A percentile compares a stretch with the other conserved stretches of the same genome.
Evolutionary conservation across 2,888 invertebrate genomes (phyloP).

Genomic region (Acanthoscelides obtectus): DNA sequence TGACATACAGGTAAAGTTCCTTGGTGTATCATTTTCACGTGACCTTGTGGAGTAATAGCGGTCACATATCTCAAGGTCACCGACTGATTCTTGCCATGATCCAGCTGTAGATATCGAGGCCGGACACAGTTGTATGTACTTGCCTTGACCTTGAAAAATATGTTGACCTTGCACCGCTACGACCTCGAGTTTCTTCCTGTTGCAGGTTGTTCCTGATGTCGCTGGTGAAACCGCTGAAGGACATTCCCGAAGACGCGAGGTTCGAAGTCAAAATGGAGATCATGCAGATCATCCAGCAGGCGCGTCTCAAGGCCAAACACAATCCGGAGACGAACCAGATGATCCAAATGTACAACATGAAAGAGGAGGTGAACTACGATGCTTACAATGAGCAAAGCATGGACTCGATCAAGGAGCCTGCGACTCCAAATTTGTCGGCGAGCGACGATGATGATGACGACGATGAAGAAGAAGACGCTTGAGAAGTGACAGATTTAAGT

Average conservation of each 20-base stretch:
- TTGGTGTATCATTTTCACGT: too few species aligned
- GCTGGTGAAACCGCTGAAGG: conserved; percentile 2
- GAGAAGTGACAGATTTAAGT: too few species aligned
- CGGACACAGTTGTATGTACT: too few species aligned
- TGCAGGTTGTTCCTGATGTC: conserved; percentile 5
- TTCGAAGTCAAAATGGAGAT: conserved; percentile 8
- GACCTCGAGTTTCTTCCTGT: not conserved
- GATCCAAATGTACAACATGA: not conserved
- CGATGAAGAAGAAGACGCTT: not conserved
- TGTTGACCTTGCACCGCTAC: too few species aligned
- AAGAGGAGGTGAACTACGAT: not conserved
- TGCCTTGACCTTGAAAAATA: not conserved
- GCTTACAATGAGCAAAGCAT: conserved; percentile 3
- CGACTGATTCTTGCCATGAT: too few species aligned
- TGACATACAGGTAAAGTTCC: too few species aligned
- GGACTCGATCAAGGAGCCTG: conserved; percentile 6
- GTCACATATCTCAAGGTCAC: too few species aligned
- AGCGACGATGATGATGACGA: not conserved
- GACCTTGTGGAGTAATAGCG: too few species aligned
- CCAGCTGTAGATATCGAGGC: too few species aligned
- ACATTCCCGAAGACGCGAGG: conserved; percentile 1
- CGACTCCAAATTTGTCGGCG: conserved; percentile 3
- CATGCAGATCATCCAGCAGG: conserved; percentile 4
- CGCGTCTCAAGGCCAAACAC: not conserved
- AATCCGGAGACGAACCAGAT: not conserved